Evolutionary conservation across 2,113 vertebrate genomes (phyloP).

Genomic region (Fulmarus glacialis): DNA sequence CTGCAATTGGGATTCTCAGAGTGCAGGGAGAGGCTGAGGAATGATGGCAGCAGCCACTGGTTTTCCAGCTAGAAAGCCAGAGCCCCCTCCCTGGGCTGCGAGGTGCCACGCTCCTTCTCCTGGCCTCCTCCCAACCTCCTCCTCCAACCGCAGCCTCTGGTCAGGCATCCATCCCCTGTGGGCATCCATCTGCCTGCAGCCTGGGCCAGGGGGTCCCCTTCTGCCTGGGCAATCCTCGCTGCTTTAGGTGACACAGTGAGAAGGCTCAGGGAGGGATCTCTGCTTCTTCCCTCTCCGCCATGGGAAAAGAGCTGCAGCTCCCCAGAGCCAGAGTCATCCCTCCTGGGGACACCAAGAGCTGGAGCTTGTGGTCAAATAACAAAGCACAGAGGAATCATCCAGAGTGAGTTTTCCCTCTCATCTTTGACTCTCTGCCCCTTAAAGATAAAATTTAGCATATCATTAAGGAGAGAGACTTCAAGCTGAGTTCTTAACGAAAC

Average conservation of each 20-base stretch:
- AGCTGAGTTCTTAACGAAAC: neutral
- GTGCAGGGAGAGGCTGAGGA: neutral
- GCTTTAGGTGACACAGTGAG: too few relatives aligned
- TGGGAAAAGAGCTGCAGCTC: neutral
- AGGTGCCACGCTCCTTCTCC: neutral
- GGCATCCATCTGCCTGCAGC: neutral
- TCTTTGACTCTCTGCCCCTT: neutral
- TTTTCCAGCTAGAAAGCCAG: neutral
- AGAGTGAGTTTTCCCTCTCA: neutral
- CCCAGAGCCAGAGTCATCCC: neutral
- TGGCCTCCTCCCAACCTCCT: neutral
- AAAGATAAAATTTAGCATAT: neutral
- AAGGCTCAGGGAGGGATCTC: neutral
- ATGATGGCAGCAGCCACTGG: rapidly evolving
- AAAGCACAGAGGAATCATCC: neutral
- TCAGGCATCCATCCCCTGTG: rapidly evolving
- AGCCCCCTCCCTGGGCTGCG: neutral
- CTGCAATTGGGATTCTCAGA: rapidly evolving
- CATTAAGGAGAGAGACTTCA: neutral
- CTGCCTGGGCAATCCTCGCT: neutral
- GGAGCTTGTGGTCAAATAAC: neutral
- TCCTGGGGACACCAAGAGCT: neutral
- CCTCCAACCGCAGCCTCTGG: neutral
- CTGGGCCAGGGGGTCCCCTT: too few relatives aligned
- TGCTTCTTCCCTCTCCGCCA: neutral